Evolutionary conservation across 2,888 invertebrate genomes (phyloP).

Genomic region (Zonitis immaculata): DNA sequence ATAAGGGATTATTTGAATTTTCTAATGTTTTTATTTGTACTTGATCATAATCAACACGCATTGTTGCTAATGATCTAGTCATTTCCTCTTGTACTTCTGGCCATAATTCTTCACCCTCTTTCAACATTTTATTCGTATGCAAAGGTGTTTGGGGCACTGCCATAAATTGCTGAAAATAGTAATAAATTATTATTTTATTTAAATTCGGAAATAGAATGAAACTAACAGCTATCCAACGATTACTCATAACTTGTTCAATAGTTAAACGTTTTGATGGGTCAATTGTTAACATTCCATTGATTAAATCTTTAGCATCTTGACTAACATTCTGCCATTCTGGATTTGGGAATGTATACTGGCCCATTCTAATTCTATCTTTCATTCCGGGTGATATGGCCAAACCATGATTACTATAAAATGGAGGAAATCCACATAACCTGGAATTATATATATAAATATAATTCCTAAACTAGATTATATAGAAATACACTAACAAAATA

Average conservation of each 20-base stretch:
- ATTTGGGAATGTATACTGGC: conserved; percentile 95
- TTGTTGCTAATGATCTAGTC: conserved; percentile 94
- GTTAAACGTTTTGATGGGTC: conserved; percentile 85
- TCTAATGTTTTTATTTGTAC: conserved; percentile 90
- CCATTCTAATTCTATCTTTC: conserved; percentile 93
- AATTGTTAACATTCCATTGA: conserved; percentile 89
- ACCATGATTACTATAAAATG: conserved; percentile 97
- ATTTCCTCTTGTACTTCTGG: conserved; percentile 98
- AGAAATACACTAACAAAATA: conserved; percentile 67
- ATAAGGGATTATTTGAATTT: conserved; percentile 85
- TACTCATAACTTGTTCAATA: conserved; percentile 86
- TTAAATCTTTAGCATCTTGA: conserved; percentile 90
- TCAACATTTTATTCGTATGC: conserved; percentile 81
- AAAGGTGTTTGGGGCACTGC: conserved; percentile 94
- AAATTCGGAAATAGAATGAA: conserved; percentile 42
- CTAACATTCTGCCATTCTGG: conserved; percentile 96
- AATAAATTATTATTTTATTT: conserved; percentile 4
- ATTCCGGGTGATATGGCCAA: conserved; percentile 98
- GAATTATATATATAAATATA: conserved; percentile 6
- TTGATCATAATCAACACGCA: conserved; percentile 97
- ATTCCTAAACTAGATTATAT: not conserved
- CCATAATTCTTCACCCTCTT: conserved; percentile 92
- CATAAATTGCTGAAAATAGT: conserved; percentile 56
- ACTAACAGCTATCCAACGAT: conserved; percentile 82
- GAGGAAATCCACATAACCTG: conserved; percentile 94